Percentiles rank a stretch among this genome's conserved stretches.
These are phyloP conservation scores for Hyphantria cunea DNA, from an alignment of 1,140 invertebrate species.

Conservation along the genomic window DNA sequence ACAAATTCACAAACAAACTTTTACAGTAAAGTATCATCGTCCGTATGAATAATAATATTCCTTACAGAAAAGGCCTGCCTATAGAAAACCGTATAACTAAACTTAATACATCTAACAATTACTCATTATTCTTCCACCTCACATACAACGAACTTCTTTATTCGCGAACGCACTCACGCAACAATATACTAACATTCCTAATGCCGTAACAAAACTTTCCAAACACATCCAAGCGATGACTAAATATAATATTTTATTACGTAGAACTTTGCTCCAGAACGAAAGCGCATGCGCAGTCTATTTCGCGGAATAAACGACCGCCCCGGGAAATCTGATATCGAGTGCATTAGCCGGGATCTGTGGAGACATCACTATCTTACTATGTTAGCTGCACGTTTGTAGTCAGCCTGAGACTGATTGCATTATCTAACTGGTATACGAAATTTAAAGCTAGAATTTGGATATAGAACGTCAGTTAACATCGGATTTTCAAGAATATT, in stretches of 20 bases:
- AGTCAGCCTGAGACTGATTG: conserved; percentile 14
- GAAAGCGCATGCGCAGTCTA: conserved; percentile 12
- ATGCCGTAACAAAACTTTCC: conserved; percentile 2
- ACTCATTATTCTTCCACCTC: too few relatives aligned
- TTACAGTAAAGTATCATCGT: too few relatives aligned
- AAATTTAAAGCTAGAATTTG: background rate
- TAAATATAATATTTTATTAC: conserved; percentile 29
- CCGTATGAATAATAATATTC: too few relatives aligned
- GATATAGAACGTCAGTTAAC: background rate
- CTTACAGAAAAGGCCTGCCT: too few relatives aligned
- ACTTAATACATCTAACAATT: too few relatives aligned
- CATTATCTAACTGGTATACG: background rate
- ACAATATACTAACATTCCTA: conserved; percentile 3
- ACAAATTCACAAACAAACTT: too few relatives aligned
- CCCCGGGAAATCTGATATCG: conserved; percentile 38
- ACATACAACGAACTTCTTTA: too few relatives aligned
- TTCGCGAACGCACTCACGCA: background rate
- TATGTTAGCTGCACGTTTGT: conserved; percentile 1
- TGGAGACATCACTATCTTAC: conserved; percentile 17
- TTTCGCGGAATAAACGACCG: conserved; percentile 24
- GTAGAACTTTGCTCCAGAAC: conserved; percentile 2
- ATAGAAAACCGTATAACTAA: too few relatives aligned
- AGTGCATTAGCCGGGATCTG: conserved; percentile 35
- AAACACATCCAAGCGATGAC: conserved; percentile 3
- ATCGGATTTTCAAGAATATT: too few relatives aligned